These are phyloP conservation scores for Chrysopilus asiliformis DNA, from an alignment of 2,888 invertebrate species.

Conservation along the genomic window DNA sequence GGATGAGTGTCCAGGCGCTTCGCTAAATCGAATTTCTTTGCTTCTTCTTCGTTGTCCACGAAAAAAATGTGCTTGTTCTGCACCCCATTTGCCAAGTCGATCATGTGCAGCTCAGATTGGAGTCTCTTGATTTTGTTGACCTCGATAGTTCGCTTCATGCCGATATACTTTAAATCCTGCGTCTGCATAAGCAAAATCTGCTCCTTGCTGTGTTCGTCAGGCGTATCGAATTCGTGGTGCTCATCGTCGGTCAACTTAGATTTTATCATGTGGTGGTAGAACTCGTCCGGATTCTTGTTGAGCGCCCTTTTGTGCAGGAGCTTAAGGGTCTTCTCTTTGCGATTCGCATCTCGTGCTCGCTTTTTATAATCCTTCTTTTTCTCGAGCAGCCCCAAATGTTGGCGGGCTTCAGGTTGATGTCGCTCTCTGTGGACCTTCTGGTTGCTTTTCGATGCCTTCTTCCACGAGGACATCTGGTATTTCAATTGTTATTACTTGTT, in stretches of 20 bases:
- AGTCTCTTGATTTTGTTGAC: constrained; percentile 50
- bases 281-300: constrained; percentile 96
- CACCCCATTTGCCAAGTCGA: constrained; percentile 54
- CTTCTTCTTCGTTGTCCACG: constrained; percentile 50
- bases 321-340: constrained; percentile 71
- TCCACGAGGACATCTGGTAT: constrained; percentile 73
- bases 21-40: constrained; percentile 50
- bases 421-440: constrained; percentile 76
- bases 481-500: background rate
- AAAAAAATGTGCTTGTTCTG: constrained; percentile 71
- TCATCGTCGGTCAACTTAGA: constrained; percentile 52
- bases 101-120: constrained; percentile 67
- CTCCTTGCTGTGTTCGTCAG: constrained; percentile 62
- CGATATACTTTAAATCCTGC: constrained; percentile 82
- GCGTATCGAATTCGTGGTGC: constrained; percentile 54
- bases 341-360: constrained; percentile 65
- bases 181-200: constrained; percentile 82
- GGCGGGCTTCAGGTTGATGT: constrained; percentile 65
- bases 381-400: constrained; percentile 69
- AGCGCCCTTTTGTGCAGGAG: constrained; percentile 69
- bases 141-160: constrained; percentile 74
- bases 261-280: constrained; percentile 94
- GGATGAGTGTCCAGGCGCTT: constrained; percentile 64
- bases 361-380: constrained; percentile 80
- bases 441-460: constrained; percentile 71